Evolutionary conservation across 2,888 invertebrate genomes (phyloP).

Genomic region (Drosophila aldrichi): DNA sequence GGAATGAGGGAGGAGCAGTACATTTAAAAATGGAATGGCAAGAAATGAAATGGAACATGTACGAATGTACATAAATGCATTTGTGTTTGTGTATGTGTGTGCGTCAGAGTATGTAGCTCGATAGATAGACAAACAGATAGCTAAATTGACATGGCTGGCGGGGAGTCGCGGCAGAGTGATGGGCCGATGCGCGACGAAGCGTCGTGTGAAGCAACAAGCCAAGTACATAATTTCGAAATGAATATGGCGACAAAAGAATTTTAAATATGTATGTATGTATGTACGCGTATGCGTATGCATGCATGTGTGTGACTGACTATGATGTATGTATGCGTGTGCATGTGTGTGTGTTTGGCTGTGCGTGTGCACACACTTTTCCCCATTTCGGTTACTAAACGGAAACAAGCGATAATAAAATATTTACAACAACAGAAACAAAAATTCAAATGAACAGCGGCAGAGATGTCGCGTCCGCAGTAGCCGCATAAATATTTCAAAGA

Average conservation of each 20-base stretch:
- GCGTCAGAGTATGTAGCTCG: slow-evolving; percentile 15
- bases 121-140: slow-evolving; percentile 58
- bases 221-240: slow-evolving; percentile 76
- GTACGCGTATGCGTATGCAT: slow-evolving; percentile 37
- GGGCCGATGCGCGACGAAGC: slow-evolving; percentile 57
- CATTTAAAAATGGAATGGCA: slow-evolving; percentile 22
- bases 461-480: slow-evolving; percentile 40
- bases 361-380: slow-evolving; percentile 58
- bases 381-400: slow-evolving; percentile 77
- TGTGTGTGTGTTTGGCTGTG: slow-evolving; percentile 19
- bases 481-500: slow-evolving; percentile 58
- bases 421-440: slow-evolving; percentile 61
- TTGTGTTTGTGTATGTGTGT: background rate
- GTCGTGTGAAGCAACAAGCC: slow-evolving; percentile 76
- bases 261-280: slow-evolving; percentile 71
- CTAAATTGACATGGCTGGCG: slow-evolving; percentile 60
- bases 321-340: background rate
- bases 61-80: background rate
- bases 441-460: slow-evolving; percentile 54
- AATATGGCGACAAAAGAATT: slow-evolving; percentile 77
- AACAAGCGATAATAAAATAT: slow-evolving; percentile 79
- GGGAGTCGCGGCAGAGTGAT: background rate
- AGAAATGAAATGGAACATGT: slow-evolving; percentile 30
- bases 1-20: background rate
- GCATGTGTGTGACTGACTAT: slow-evolving; percentile 1